These are phyloP conservation scores for Echiichthys vipera DNA, from an alignment of 2,797 vertebrate species.

Conservation along the genomic window DNA sequence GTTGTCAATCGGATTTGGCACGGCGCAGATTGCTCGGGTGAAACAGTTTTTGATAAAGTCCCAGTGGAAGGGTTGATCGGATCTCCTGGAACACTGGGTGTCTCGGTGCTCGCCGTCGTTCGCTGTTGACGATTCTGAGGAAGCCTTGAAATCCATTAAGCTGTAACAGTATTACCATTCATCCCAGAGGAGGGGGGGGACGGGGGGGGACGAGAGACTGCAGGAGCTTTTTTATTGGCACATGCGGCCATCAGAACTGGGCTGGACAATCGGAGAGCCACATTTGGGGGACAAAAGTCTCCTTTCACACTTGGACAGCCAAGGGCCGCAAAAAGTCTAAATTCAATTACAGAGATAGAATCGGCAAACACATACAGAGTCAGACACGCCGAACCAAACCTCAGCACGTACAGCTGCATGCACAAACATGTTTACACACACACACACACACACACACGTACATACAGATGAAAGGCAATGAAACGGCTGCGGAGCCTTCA, in stretches of 20 bases:
- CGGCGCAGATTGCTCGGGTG: constrained; percentile 38
- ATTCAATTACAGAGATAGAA: constrained; percentile 85
- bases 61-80: constrained; percentile 57
- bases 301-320: constrained; percentile 75
- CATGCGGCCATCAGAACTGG: constrained; percentile 39
- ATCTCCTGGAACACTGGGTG: constrained; percentile 56
- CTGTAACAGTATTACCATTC: constrained; percentile 59
- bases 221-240: constrained; percentile 42
- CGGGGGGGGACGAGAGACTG: too few species aligned
- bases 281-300: constrained; percentile 73
- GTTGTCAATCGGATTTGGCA: constrained; percentile 54
- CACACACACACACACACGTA: constrained; percentile 9
- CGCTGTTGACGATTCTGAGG: constrained; percentile 40
- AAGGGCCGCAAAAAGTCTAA: constrained; percentile 65
- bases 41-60: constrained; percentile 61
- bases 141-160: constrained; percentile 66
- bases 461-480: constrained; percentile 39
- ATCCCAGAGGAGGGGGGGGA: constrained; percentile 39
- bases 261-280: constrained; percentile 58
- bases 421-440: constrained; percentile 16
- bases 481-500: constrained; percentile 64
- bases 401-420: constrained; percentile 12
- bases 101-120: constrained; percentile 24
- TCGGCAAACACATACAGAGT: constrained; percentile 68
- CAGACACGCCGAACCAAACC: constrained; percentile 35